These are phyloP conservation scores for Crax fasciolata DNA, from an alignment of 2,797 vertebrate species.

Conservation along the genomic window DNA sequence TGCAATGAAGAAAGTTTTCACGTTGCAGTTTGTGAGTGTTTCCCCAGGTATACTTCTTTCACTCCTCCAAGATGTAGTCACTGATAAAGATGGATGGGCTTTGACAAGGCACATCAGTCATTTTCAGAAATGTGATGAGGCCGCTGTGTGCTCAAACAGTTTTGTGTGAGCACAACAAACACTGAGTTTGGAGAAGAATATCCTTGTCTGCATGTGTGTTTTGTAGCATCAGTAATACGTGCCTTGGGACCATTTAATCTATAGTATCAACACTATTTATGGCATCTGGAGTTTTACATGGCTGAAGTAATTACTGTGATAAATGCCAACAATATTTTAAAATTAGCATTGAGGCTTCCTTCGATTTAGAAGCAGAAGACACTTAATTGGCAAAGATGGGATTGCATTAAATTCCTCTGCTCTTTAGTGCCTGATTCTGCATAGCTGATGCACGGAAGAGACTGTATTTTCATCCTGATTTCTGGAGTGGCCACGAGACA, in stretches of 20 bases:
- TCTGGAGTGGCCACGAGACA: background rate
- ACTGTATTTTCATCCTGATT: background rate
- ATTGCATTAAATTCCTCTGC: slow-evolving; percentile 25
- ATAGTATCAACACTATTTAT: slow-evolving; percentile 64
- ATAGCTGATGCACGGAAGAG: background rate
- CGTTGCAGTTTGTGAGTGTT: background rate
- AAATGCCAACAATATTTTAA: slow-evolving; percentile 70
- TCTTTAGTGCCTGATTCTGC: background rate
- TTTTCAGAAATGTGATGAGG: slow-evolving; percentile 34
- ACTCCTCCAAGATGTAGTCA: background rate
- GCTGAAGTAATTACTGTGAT: slow-evolving; percentile 68
- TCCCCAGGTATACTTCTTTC: background rate
- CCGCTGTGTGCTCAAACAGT: background rate
- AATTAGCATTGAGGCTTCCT: slow-evolving; percentile 65
- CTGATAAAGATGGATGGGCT: slow-evolving; percentile 46
- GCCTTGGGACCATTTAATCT: slow-evolving; percentile 69
- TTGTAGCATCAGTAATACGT: slow-evolving; percentile 10
- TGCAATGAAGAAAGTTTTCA: background rate
- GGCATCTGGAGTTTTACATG: slow-evolving; percentile 61
- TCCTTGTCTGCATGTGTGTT: slow-evolving; percentile 5
- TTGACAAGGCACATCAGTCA: slow-evolving; percentile 28
- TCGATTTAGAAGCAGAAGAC: slow-evolving; percentile 40
- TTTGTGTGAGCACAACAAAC: slow-evolving; percentile 20
- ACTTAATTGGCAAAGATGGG: slow-evolving; percentile 58
- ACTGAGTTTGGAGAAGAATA: slow-evolving; percentile 46